Evolutionary conservation across 2,797 vertebrate genomes (phyloP).

Genomic region (Sebastes vulpes): DNA sequence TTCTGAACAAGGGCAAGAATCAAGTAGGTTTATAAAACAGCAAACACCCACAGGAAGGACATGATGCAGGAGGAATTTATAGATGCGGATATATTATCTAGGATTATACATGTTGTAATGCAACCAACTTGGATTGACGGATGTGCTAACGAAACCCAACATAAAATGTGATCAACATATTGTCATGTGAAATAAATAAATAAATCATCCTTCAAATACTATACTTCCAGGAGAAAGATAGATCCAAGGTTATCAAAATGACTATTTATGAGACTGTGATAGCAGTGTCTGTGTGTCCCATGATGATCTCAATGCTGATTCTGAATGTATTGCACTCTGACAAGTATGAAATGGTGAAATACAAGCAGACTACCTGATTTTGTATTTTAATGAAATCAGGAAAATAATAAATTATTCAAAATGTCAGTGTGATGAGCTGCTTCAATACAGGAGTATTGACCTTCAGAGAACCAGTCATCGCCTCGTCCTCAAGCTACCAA

Average conservation of each 20-base stretch:
- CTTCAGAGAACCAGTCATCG: conserved; percentile 3
- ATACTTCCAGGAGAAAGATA: not conserved
- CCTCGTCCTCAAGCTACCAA: not conserved
- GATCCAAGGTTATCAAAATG: conserved; percentile 14
- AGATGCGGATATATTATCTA: not conserved
- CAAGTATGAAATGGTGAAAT: not conserved
- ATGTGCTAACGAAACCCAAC: not conserved
- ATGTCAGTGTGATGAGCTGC: conserved; percentile 9
- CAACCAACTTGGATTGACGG: not conserved
- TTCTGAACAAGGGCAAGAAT: not conserved
- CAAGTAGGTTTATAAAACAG: not conserved
- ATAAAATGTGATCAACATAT: not conserved
- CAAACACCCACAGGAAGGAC: not conserved
- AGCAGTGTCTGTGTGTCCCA: not conserved
- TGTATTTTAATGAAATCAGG: not conserved
- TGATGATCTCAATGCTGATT: not conserved
- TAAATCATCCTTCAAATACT: not conserved
- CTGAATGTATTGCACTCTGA: conserved; percentile 5
- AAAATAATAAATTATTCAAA: conserved; percentile 1
- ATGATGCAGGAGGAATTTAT: not conserved
- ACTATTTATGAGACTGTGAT: conserved; percentile 15
- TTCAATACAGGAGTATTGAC: conserved; percentile 8
- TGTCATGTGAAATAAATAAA: not conserved
- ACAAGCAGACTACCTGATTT: not conserved
- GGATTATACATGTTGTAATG: not conserved